A percentile compares a stretch with the other conserved stretches of the same genome.
phyloP scores from a whole-genome alignment of 2,888 invertebrate genomes.

The Machimus atricapillus region DNA sequence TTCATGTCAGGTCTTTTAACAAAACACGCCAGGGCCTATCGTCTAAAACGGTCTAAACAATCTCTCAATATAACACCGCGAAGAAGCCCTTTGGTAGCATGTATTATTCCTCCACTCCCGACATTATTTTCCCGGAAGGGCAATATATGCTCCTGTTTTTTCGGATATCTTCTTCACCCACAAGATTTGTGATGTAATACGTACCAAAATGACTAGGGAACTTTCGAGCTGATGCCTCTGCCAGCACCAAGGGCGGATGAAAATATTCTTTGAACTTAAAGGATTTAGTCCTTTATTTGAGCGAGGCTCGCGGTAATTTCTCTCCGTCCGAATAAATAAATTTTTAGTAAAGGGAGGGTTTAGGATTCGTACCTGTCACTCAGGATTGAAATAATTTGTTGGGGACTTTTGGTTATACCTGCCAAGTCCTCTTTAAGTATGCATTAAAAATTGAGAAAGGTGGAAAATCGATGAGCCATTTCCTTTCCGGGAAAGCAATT shows the following conservation, averaged over 20 bases:
- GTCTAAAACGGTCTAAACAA: not conserved
- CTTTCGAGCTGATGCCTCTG: not conserved
- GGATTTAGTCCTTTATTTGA: not conserved
- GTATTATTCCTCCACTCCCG: not conserved
- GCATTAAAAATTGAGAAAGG: not conserved
- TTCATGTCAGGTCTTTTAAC: not conserved
- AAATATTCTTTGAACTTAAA: not conserved
- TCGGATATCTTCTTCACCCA: not conserved
- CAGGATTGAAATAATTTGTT: not conserved
- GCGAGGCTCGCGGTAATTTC: not conserved
- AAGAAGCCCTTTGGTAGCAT: not conserved
- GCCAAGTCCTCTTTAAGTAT: not conserved
- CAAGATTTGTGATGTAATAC: not conserved
- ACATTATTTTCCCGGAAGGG: not conserved
- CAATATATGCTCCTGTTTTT: not conserved
- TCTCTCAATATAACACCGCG: not conserved
- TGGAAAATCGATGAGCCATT: not conserved
- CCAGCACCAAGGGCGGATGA: not conserved
- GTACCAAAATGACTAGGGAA: not conserved
- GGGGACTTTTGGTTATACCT: not conserved
- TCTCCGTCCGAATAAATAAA: not conserved
- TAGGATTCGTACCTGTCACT: not conserved
- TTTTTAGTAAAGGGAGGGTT: not conserved
- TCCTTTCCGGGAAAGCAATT: not conserved
- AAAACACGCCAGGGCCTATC: not conserved